Percentiles rank a stretch among this genome's conserved stretches.
Conservation (phyloP, 2,113 vertebrate genomes). For the Pseudois nayaur region DNA sequence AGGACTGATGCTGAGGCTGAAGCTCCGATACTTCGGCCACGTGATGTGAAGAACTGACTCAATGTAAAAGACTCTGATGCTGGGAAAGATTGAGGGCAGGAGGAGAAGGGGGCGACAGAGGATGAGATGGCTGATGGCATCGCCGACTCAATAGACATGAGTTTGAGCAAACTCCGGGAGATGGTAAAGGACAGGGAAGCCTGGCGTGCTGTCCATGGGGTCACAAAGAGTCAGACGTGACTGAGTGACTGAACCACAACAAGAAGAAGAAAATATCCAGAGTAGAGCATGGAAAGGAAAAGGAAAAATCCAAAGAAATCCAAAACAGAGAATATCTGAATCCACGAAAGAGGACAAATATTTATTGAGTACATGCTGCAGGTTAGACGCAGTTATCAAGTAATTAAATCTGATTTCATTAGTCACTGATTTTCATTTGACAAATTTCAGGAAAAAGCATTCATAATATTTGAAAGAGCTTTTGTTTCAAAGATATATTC, state of each 20-base stretch:
- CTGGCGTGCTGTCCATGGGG: neutral
- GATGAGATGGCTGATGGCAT: neutral
- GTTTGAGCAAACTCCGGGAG: neutral
- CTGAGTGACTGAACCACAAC: neutral
- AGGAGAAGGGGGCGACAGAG: neutral
- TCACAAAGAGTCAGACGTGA: neutral
- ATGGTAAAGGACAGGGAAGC: neutral
- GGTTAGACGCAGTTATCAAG: neutral
- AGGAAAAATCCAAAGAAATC: neutral
- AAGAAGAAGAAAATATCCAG: neutral
- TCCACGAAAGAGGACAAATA: neutral
- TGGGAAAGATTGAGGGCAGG: neutral
- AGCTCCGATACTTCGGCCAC: neutral
- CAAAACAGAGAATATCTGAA: neutral
- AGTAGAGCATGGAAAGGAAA: neutral
- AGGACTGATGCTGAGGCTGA: neutral
- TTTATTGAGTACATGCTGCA: neutral
- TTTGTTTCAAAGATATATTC: neutral
- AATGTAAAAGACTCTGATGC: neutral
- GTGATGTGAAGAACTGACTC: neutral
- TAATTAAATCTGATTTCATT: neutral
- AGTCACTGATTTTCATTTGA: neutral
- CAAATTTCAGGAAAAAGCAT: neutral
- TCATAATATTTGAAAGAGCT: neutral
- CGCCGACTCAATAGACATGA: accelerated